phyloP scores from a whole-genome alignment of 2,113 vertebrate genomes.

The Saccopteryx bilineata region DNA sequence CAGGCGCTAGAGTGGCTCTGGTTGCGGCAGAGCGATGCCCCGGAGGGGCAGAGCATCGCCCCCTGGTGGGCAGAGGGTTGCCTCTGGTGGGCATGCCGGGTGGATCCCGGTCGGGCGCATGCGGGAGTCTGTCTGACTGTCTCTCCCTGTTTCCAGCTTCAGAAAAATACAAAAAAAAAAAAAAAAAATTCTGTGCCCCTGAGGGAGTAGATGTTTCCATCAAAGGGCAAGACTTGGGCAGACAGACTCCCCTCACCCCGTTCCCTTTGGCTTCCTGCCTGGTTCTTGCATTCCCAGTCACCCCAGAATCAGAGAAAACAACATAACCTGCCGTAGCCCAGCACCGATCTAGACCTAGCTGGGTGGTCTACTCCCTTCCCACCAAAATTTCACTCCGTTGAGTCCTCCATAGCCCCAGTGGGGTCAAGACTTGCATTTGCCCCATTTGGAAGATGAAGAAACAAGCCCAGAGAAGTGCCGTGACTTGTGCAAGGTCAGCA shows the following conservation, averaged over 20 bases:
- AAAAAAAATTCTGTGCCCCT: background rate
- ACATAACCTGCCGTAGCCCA: too few relatives aligned
- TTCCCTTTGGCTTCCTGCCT: background rate
- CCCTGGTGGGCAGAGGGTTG: too few relatives aligned
- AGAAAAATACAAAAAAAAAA: too few relatives aligned
- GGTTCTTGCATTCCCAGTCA: background rate
- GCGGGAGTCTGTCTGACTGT: too few relatives aligned
- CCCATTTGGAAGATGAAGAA: background rate
- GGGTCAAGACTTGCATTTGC: background rate
- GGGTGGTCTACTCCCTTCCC: background rate
- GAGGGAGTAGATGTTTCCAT: background rate
- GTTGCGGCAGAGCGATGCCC: too few relatives aligned
- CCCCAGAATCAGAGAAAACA: fast-evolving
- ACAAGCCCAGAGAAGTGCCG: background rate
- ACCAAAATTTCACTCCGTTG: fast-evolving
- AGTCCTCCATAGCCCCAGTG: fast-evolving
- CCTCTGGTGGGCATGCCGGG: too few relatives aligned
- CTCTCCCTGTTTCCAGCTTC: too few relatives aligned
- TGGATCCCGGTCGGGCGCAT: too few relatives aligned
- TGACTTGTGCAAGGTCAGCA: background rate
- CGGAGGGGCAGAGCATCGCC: too few relatives aligned
- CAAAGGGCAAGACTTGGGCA: background rate
- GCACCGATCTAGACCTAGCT: fast-evolving
- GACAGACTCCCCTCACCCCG: background rate
- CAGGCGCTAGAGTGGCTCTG: too few relatives aligned